Base-by-base conservation (phyloP, 2,797 vertebrate species). In the Syngnathus rostellatus region DNA sequence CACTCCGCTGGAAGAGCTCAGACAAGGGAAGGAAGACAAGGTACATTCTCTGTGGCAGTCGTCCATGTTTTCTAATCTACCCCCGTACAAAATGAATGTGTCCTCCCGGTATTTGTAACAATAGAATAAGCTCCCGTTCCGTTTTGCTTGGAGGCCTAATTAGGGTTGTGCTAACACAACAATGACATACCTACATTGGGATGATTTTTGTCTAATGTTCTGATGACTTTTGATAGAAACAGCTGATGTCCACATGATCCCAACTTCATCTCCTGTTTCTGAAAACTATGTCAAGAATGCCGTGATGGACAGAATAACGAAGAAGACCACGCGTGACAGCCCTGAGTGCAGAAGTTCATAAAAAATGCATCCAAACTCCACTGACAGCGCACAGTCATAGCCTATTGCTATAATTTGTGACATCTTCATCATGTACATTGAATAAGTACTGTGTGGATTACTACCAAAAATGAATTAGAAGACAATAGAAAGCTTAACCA, bases 1-100 rank as follows among this genome's bases (percentile, higher is more conserved):
- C 65, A 72, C 78, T 83, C 68, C 75, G 68, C 76, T 80, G 76
- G 77, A 86, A 80, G 68, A 78, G 73, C 83, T 83, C 85, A 78
- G 66, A 68, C 63, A 54, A 41, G 71, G 65, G n/a, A 5, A 70
- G 64, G 16, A 65, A 37, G 51, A 62, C n/a, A 37, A 63, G 60
- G 75, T 67, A 68, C 39, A 25, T 21, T 62, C n/a, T 57, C 23
- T 16, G 23, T 38, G 17, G 4, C 60, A 55, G 64, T 50, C 31
- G 43, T 53, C 60, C 17, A 37, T 31, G 62, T 51, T 65, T 25
- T 58, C 39, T 40, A 60, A n/a, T 54, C 25, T 40, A 21, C 5
- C 23, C 25, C 71, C 16, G 11, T 63, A n/a, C 17, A 39, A 72
- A 62, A 68, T 62, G 12, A 7, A 38, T 16, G 25, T 50, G 37